Evolutionary conservation across 2,113 vertebrate species (phyloP).

Genomic region (Crypturellus undulatus): DNA sequence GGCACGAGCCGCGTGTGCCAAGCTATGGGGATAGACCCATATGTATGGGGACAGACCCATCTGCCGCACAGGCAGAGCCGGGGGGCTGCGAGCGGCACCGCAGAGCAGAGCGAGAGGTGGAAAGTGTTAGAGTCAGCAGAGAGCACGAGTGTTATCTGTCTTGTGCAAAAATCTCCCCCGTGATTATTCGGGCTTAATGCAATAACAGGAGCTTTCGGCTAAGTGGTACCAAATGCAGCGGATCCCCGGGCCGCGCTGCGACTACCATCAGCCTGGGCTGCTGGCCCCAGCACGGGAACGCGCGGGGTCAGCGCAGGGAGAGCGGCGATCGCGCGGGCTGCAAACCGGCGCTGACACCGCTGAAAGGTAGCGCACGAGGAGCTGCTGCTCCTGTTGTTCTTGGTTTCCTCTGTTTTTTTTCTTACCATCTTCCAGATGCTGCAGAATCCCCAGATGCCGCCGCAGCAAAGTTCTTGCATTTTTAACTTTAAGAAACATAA

Average conservation of each 20-base stretch:
- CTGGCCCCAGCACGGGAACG: background rate
- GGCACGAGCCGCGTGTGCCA: fast-evolving
- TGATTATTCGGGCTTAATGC: background rate
- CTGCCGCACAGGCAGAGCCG: background rate
- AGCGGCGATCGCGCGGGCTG: background rate
- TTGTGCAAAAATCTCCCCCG: background rate
- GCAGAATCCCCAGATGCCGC: conserved; percentile 68
- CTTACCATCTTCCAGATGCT: conserved; percentile 71
- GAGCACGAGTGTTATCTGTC: background rate
- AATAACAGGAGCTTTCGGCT: background rate
- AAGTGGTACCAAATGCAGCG: background rate
- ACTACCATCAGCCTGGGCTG: background rate
- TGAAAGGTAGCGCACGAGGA: conserved; percentile 34
- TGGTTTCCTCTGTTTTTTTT: background rate
- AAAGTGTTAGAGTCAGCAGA: background rate
- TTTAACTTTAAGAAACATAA: conserved; percentile 64
- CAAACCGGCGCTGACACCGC: fast-evolving
- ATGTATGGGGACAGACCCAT: background rate
- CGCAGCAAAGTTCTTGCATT: conserved; percentile 65
- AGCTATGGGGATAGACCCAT: background rate
- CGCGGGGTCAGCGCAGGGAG: background rate
- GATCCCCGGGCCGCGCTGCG: background rate
- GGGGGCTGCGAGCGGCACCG: fast-evolving
- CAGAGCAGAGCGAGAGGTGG: fast-evolving
- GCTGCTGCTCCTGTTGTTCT: conserved; percentile 13